Base-by-base conservation (phyloP, 2,113 vertebrate species). In the Nansenia antarctica region DNA sequence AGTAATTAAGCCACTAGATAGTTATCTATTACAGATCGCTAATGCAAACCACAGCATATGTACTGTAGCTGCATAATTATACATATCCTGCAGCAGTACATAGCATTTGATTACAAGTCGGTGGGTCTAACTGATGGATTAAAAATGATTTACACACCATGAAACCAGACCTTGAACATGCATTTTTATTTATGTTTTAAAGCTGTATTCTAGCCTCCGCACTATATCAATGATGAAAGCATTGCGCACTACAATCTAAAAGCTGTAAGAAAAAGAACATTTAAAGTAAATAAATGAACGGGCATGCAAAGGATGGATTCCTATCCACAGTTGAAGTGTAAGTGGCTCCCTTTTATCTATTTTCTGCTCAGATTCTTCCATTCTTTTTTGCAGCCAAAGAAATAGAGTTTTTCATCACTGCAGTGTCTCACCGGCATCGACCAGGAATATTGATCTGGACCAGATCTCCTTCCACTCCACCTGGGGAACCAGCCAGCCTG, bases 391-490 rank as follows among this genome's bases (percentile, higher is more conserved):
- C 22, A 15, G 73, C 69, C 77, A 67, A 77, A 77, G 79, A 86
- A 90, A 87, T 69, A 69, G 82, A 88, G 88, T 88, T 89, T 88
- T 88, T 84, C 82, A 88, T 86, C 82, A 82, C 78, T 75, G 83
- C 87, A 86, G 83, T 85, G 84, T 86, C 83, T 88, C 80, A 74
- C 73, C 59, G 55, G 71, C 86, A 91, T 91, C 79, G 89, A 93
- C 75, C 87, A 52, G 67, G 24, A 9, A 1, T 87, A 91, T 92
- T 76, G 90, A 92, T 87, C 82, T 60, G 68, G 59, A 81, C 82
- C 82, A 83, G 82, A 87, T 87, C 82, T 85, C 85, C 85, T 87
- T 88, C 88, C 83, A 85, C 69, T 81, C 85, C 76, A 88, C 84
- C 85, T 78, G 76, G 86, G 88, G 84, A 90, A 82, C 79, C 86